Evolutionary conservation across 2,888 invertebrate species (phyloP), one percentile per base, ranked within the genome.

Genomic region (Mesorhabditis spiculigera): DNA sequence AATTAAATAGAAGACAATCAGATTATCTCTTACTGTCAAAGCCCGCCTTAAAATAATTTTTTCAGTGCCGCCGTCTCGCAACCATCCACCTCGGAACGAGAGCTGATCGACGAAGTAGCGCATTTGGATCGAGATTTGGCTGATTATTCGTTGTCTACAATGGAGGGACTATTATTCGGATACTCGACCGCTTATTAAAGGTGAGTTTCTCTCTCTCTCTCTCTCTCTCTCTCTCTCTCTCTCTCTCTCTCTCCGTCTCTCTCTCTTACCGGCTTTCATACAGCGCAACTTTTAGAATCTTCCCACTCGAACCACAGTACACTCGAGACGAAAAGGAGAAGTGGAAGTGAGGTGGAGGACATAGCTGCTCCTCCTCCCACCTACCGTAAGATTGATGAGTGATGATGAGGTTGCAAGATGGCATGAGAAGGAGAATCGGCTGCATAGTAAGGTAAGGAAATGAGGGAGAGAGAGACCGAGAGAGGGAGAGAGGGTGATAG

Each of bases 71-170:
- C 58, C 8, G 58, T 50, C 13, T 63, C 70, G 5, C 66, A 65
- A 13, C 45, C n/a, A 2, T 67, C 58, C 4, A 68, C 66, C 10
- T 64, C 68, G 10, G 75, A 75, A 58, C 43, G 65, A 5, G 67
- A 58, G 4, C 69, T 77, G 5, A 68, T 71, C 45, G 73, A 75
- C 42, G 74, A 78, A 45, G 71, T 79, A 10, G 72, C 74, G 13
- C 72, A 75, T 63, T 50, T 79, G 65, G 75, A 78, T 63, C 71
- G 78, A 16, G 77, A 78, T 41, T 50, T 80, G 63, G 78, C 79
- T 4, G 78, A 78, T 64, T 80, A 75, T 68, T 77, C 78, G 13
- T 68, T 79, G 5, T 71, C 74, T 4, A 73, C 76, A 6, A 71
- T 75, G 64, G 72, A 44, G 78, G 75, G n/a, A 13, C n/a, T 10